Conservation (phyloP, 2,113 vertebrate species). For the Amblyornis subalaris region DNA sequence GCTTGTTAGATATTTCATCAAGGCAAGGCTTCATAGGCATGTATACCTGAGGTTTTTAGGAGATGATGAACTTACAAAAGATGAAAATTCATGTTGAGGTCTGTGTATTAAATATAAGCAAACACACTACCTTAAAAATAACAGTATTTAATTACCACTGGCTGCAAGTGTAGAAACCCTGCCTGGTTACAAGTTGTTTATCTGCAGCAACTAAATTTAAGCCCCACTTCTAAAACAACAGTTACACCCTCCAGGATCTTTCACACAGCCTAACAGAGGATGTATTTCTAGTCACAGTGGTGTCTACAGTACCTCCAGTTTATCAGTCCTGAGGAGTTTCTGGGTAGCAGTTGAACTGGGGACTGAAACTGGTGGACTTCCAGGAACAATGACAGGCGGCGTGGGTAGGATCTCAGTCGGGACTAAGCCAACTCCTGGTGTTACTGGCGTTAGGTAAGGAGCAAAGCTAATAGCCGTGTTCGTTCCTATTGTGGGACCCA, state of each 20-base stretch:
- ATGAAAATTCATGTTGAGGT: not conserved
- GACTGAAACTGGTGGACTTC: constrained; percentile 85
- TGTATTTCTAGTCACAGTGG: not conserved
- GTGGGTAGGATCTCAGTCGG: constrained; percentile 92
- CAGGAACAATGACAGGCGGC: constrained; percentile 84
- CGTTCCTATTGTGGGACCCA: constrained; percentile 88
- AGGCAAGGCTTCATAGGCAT: not conserved
- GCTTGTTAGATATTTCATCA: not conserved
- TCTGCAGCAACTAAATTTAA: not conserved
- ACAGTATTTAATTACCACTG: not conserved
- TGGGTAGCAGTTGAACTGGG: constrained; percentile 86
- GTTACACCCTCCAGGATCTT: not conserved
- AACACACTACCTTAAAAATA: not conserved
- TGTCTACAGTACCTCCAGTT: constrained; percentile 85
- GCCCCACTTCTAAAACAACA: not conserved
- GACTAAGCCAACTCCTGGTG: constrained; percentile 89
- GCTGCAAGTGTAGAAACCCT: not conserved
- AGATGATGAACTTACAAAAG: not conserved
- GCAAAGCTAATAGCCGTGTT: constrained; percentile 89
- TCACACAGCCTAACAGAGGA: not conserved
- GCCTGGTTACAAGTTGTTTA: not conserved
- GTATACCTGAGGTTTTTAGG: not conserved
- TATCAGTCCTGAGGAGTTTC: constrained; percentile 94
- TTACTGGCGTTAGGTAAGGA: constrained; percentile 88
- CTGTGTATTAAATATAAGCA: not conserved